Percentiles rank a stretch among this genome's conserved stretches.
These are phyloP conservation scores for Sminthurinus signatus DNA, from an alignment of 1,140 invertebrate species.

Conservation along the genomic window DNA sequence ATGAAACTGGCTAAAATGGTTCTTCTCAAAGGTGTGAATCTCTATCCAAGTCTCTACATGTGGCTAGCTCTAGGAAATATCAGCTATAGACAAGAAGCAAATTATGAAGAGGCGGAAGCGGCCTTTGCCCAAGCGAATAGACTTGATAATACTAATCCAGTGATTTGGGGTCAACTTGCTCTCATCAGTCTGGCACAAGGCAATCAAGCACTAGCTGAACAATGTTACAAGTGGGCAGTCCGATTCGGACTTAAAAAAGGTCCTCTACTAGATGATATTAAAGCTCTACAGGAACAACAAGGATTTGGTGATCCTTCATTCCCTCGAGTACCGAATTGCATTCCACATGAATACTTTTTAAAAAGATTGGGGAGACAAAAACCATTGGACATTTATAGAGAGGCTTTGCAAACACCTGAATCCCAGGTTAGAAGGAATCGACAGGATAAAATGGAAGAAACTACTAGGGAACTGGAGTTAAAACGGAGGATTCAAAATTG, in stretches of 20 bases:
- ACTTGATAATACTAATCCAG: constrained; percentile 44
- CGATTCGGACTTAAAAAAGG: constrained; percentile 33
- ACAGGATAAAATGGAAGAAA: neutral
- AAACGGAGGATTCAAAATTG: neutral
- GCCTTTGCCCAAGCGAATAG: constrained; percentile 46
- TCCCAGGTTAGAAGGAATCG: neutral
- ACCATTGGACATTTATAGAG: constrained; percentile 24
- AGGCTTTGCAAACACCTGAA: constrained; percentile 8
- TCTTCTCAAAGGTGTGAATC: constrained; percentile 34
- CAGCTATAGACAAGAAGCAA: neutral
- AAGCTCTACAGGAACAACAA: constrained; percentile 21
- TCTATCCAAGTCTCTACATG: constrained; percentile 42
- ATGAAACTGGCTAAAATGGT: constrained; percentile 23
- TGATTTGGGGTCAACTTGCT: constrained; percentile 46
- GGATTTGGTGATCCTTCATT: constrained; percentile 29
- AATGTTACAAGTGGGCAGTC: constrained; percentile 38
- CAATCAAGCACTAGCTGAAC: constrained; percentile 23
- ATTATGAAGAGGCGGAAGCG: constrained; percentile 44
- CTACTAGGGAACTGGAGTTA: neutral
- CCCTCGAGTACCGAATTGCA: constrained; percentile 31
- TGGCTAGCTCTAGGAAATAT: constrained; percentile 45
- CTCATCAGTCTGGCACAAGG: constrained; percentile 43
- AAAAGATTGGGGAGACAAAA: constrained; percentile 12
- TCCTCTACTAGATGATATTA: constrained; percentile 26
- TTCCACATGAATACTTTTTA: constrained; percentile 32